Base-by-base conservation (phyloP, 2,888 invertebrate species). In the Metalampra italica region DNA sequence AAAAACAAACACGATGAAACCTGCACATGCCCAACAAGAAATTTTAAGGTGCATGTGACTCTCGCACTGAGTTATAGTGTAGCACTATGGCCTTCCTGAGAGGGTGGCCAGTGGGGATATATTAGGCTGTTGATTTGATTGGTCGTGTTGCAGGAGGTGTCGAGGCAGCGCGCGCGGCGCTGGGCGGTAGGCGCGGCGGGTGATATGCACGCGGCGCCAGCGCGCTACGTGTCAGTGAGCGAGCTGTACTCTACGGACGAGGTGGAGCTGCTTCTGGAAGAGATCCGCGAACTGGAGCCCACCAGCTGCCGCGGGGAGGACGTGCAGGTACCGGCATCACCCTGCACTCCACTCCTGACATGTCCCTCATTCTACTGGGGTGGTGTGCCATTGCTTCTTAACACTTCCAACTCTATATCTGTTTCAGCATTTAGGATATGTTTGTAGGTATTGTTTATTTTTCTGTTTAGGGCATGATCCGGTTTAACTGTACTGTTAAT, bases 221-320 rank as follows among this genome's bases (percentile, higher is more conserved):
- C 87, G 81, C 85, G 88, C 84, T 84, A 86, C 85, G 85, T 84
- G 78, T 90, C 90, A 62, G 88, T 90, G 78, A 87, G 88, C 78
- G 89, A 90, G 80, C 79, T 90, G 75, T 90, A 90, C 71, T 82
- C 87, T 63, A 82, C 88, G 52, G 90, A 90, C 90, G 90, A 90
- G 70, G 90, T 90, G 87, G 90, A 89, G 84, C 86, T 90, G 78
- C 69, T 90, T 71, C 72, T 90, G 71, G 90, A 90, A 75, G 90
- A 90, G 76, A 90, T 90, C 57, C 74, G 90, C 59, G 89, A 88
- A 73, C 84, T 90, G 83, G 90, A 90, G 83, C 89, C 88, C 55
- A 85, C 85, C 58, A 85, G 86, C 78, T 87, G 87, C 64, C 86
- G 84, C 71, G 87, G 84, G 64, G 89, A 89, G 59, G 88, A 89